Conservation (phyloP, 1,140 invertebrate genomes). For the Piezodorus guildinii region DNA sequence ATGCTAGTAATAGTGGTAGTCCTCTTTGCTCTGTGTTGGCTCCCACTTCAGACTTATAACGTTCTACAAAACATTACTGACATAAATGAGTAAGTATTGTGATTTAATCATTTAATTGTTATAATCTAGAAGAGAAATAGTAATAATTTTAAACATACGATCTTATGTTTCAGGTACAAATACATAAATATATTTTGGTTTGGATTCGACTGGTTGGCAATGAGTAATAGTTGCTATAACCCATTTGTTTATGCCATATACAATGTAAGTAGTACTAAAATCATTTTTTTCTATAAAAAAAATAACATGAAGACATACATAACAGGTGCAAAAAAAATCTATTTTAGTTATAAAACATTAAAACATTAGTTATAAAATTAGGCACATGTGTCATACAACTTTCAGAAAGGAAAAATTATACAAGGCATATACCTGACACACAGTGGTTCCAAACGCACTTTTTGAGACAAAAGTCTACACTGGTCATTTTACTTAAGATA, state of each 20-base stretch:
- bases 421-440: too few species aligned
- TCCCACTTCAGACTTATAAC: conserved; percentile 66
- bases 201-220: conserved; percentile 47
- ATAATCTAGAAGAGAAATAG: neutral
- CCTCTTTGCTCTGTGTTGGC: conserved; percentile 68
- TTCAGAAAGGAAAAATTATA: too few species aligned
- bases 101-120: neutral
- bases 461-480: too few species aligned
- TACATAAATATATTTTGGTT: conserved; percentile 44
- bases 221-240: conserved; percentile 50
- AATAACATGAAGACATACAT: too few species aligned
- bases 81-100: conserved; percentile 52
- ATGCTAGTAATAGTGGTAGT: conserved; percentile 72
- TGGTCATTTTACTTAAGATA: too few species aligned
- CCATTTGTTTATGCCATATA: conserved; percentile 49
- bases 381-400: too few species aligned
- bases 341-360: too few species aligned
- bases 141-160: neutral
- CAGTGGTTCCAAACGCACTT: too few species aligned
- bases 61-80: conserved; percentile 53
- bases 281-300: too few species aligned
- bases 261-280: conserved; percentile 38
- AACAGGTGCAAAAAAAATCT: too few species aligned
- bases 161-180: conserved; percentile 33
- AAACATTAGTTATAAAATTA: too few species aligned